Base-by-base conservation (phyloP, 2,888 invertebrate genomes). In the Sinopyrophorus schimmeli region DNA sequence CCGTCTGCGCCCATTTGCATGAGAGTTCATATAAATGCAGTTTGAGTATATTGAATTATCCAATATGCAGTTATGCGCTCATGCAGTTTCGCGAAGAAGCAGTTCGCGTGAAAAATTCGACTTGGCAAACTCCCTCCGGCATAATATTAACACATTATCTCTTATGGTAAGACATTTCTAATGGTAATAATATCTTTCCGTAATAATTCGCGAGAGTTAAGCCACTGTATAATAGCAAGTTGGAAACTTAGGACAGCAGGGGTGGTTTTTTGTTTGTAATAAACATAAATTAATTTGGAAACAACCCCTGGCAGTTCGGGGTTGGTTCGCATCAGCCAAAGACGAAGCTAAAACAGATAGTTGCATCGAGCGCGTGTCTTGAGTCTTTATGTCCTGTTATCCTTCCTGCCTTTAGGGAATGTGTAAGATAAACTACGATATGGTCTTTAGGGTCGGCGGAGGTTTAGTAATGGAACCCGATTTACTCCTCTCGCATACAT, bases 201-300 rank as follows among this genome's bases (percentile, higher is more conserved):
- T 46, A 46, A 51, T 51, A 51, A 46, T 40, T 51, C 20, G 40
- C 21, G 31, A 28, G 40, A 46, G 40, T 51, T 40, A 51, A 51
- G 40, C 46, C 46, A 46, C 21, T 51, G 51, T 35, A 51, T 44
- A 46, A 46, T 46, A 51, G 51, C 46, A 37, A 41, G 28, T 50
- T 46, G 46, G 35, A 49, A 53, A 53, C 44, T 53, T 53, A 35
- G 48, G 42, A 40, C 42, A 46, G 58, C 58, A 57, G 59, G 60
- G 60, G 54, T 50, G 54, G 57, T 66, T 67, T 66, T 67, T 66
- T 65, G 66, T 67, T 65, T 64, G 64, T 58, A 66, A 67, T 68
- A 66, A 68, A 67, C 67, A 67, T 68, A 67, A 67, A 69, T 67
- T 69, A 67, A 69, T 68, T 67, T 64, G 57, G 55, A 59, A 56